Evolutionary conservation across 2,888 invertebrate species (phyloP).

Genomic region (Anaspis maculata): DNA sequence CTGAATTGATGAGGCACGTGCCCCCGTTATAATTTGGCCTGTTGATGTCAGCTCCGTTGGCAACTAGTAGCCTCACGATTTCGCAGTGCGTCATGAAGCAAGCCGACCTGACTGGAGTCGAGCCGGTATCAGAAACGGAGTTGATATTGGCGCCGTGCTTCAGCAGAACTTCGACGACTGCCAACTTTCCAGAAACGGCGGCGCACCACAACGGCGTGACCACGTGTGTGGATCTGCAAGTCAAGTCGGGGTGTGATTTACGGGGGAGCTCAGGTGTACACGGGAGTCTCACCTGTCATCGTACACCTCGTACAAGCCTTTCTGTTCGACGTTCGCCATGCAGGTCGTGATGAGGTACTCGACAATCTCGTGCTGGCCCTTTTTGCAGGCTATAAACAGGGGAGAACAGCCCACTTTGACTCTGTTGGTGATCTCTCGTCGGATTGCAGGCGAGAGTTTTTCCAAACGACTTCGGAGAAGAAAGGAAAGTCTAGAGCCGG

Average conservation of each 20-base stretch:
- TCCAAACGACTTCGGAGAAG: constrained; percentile 48
- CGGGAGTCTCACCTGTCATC: constrained; percentile 58
- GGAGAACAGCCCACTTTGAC: constrained; percentile 72
- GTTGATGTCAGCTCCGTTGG: constrained; percentile 74
- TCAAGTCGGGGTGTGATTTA: constrained; percentile 1
- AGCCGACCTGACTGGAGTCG: constrained; percentile 82
- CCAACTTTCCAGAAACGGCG: constrained; percentile 74
- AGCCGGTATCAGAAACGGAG: constrained; percentile 79
- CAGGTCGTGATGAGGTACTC: constrained; percentile 79
- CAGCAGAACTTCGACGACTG: constrained; percentile 68
- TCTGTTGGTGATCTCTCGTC: constrained; percentile 61
- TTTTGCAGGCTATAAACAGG: constrained; percentile 68
- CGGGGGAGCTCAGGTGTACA: no score
- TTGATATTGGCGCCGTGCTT: constrained; percentile 78
- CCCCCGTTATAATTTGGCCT: constrained; percentile 86
- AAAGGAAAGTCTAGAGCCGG: constrained; percentile 58
- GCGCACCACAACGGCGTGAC: constrained; percentile 92
- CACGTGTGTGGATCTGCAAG: constrained; percentile 56
- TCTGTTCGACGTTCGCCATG: constrained; percentile 76
- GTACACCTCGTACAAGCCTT: constrained; percentile 75
- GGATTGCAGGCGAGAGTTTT: constrained; percentile 49
- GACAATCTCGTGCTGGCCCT: constrained; percentile 75
- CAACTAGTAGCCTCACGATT: constrained; percentile 66
- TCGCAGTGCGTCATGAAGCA: constrained; percentile 88
- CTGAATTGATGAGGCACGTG: constrained; percentile 88